Percentiles rank a stretch among this genome's conserved stretches.
Conservation (phyloP, 1,140 invertebrate species). For the Ceratina australensis region DNA sequence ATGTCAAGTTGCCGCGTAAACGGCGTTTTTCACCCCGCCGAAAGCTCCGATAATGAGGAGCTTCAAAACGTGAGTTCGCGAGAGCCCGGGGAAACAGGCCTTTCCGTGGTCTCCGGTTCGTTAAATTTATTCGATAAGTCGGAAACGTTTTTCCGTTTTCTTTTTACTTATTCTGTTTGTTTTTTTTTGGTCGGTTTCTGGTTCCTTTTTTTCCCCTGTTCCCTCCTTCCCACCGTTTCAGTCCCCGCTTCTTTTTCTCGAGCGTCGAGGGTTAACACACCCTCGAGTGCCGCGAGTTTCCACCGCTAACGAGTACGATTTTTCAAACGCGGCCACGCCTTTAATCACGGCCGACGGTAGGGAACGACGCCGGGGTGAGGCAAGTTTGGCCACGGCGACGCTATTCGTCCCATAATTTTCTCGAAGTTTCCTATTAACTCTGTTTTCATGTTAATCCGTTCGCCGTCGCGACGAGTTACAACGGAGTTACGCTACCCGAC, state of each 20-base stretch:
- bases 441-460: slow-evolving; percentile 36
- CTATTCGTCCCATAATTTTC: slow-evolving; percentile 30
- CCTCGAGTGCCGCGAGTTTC: not conserved
- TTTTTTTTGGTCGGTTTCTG: no score
- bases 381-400: slow-evolving; percentile 1
- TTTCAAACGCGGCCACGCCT: slow-evolving; percentile 27
- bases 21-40: slow-evolving; percentile 9
- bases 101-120: slow-evolving; percentile 20
- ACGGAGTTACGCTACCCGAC: no score
- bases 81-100: slow-evolving; percentile 17
- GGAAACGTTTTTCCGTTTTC: not conserved
- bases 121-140: slow-evolving; percentile 47
- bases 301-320: slow-evolving; percentile 34
- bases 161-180: not conserved
- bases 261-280: not conserved
- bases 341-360: slow-evolving; percentile 14
- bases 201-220: not conserved
- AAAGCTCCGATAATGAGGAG: slow-evolving; percentile 42
- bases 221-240: no score
- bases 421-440: slow-evolving; percentile 35
- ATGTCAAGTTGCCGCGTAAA: slow-evolving; percentile 41
- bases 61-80: slow-evolving; percentile 3
- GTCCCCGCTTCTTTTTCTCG: not conserved
- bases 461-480: slow-evolving; percentile 24
- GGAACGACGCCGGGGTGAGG: not conserved